phyloP scores from a whole-genome alignment of 2,113 vertebrate genomes.

The Corvus moneduloides region DNA sequence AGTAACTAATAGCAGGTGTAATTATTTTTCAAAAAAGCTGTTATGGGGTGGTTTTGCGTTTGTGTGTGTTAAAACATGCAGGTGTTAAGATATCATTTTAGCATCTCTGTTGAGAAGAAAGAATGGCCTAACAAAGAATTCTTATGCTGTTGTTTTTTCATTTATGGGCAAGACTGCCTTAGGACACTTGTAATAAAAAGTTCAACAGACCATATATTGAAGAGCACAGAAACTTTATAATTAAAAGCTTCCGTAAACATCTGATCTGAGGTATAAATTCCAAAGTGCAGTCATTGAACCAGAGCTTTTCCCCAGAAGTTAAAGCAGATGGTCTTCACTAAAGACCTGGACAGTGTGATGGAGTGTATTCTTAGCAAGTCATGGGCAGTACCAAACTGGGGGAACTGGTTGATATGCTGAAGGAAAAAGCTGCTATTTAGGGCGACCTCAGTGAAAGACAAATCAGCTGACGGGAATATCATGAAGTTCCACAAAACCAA shows the following conservation, averaged over 20 bases:
- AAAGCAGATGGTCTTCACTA: not conserved
- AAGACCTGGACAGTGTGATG: not conserved
- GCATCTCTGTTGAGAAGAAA: not conserved
- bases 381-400: too few species aligned
- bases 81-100: not conserved
- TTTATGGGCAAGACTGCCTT: not conserved
- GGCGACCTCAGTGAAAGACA: not conserved
- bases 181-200: not conserved
- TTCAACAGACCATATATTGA: not conserved
- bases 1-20: not conserved
- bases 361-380: not conserved
- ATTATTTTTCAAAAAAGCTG: not conserved
- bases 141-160: not conserved
- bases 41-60: not conserved
- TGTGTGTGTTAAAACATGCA: not conserved
- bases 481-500: not conserved
- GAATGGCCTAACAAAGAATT: not conserved
- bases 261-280: not conserved
- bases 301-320: not conserved
- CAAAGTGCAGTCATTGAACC: not conserved
- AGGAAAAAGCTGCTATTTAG: not conserved
- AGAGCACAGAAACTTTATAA: not conserved
- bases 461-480: rapidly evolving
- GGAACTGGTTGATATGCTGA: not conserved
- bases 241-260: not conserved